These are phyloP conservation scores for Semicossyphus pulcher DNA, from an alignment of 2,113 vertebrate species.

Conservation along the genomic window DNA sequence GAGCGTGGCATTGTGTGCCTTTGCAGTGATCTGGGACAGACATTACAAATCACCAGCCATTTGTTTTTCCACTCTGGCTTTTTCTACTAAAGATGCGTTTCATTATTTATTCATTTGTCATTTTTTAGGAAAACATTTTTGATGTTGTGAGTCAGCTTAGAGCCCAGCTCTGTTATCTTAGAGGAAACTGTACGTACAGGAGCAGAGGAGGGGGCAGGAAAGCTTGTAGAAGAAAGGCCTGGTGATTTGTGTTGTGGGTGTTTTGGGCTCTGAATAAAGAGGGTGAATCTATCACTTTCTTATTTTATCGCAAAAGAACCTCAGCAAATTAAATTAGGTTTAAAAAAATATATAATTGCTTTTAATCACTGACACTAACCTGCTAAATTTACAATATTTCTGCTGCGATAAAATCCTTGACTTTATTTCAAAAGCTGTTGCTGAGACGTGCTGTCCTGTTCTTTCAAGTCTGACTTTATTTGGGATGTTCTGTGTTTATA, in stretches of 20 bases:
- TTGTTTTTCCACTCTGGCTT: conserved; percentile 40
- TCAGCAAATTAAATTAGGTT: background rate
- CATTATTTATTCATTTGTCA: conserved; percentile 36
- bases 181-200: background rate
- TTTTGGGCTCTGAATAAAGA: too few relatives aligned
- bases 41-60: conserved; percentile 70
- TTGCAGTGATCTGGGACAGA: conserved; percentile 64
- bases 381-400: background rate
- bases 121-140: conserved; percentile 2
- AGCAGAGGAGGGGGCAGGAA: background rate
- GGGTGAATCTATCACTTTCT: background rate
- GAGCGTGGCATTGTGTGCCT: conserved; percentile 60
- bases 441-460: background rate
- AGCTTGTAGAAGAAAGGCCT: conserved; percentile 15
- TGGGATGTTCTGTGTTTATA: conserved; percentile 8
- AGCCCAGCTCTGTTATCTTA: conserved; percentile 17
- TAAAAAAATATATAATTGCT: background rate
- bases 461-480: background rate
- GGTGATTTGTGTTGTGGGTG: conserved; percentile 44
- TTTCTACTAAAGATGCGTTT: conserved; percentile 21
- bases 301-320: background rate
- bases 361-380: background rate
- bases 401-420: background rate
- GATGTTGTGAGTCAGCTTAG: background rate
- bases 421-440: background rate